Base-by-base conservation (phyloP, 2,113 vertebrate genomes). In the Gorilla gorilla region DNA sequence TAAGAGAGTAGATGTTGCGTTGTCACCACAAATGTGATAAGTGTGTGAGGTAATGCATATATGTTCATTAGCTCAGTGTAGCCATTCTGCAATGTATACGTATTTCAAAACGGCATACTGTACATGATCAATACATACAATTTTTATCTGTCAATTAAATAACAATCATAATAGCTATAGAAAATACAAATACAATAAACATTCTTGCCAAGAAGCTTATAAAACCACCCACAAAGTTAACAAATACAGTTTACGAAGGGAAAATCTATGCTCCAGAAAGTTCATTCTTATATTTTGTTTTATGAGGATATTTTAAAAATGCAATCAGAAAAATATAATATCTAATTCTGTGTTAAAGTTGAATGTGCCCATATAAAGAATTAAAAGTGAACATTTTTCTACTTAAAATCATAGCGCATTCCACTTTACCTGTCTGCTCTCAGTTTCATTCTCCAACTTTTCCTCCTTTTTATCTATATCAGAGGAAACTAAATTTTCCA, bases 141-240 rank as follows among this genome's bases (percentile, higher is more conserved):
- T 32, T 40, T 72, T 38, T 72, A 40, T 72, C 20, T 72, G 70
- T 40, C 70, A n/a, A 72, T 72, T 73, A 73, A 73, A 73, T 73
- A 73, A 43, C 10, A 40, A 73, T 90, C 84, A 83, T n/a, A 92
- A 75, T 66, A 32, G 52, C 73, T 78, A 57, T 0, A 84, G 64
- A 43, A 90, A 90, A 79, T 85, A 80, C 10, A 72, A 93, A 88
- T 35, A 57, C 20, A 85, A 89, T 93, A 59, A 38, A 38, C 12
- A 32, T 2, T 96, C 9, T 75, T 89, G 66, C 43, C 76, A 79
- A 96, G 70, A 93, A 79, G 23, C 32, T 40, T 78, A n/a, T 83
- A 92, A 96, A 90, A 93, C 12, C 23, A 84, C 10, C 10, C 55
- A 90, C 86, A 55, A 90, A 48, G 3, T 87, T 86, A 75, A 94